Base-by-base conservation (phyloP, 2,797 vertebrate species). In the Hozukius guyotensis region DNA sequence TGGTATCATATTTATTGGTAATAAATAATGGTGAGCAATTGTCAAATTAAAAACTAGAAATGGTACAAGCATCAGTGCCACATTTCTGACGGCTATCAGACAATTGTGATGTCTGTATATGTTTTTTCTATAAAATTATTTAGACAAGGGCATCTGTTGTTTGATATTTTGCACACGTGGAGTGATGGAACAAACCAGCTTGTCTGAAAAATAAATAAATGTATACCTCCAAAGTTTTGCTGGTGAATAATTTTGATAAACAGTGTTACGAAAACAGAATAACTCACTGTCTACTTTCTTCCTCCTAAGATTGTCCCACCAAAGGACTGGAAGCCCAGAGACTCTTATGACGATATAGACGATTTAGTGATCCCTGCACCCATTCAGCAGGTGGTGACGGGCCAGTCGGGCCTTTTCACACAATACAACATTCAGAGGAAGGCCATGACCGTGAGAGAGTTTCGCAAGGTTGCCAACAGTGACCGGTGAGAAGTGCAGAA, bases 371-470 rank as follows among this genome's bases (percentile, higher is more conserved):
- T 99, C 80, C 98, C 98, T 12, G 98, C 98, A 12, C 98, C 98
- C 52, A 99, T 99, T 89, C 97, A 99, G 94, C 98, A 99, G 93
- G 96, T 99, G 81, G 98, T 99, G 79, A 99, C 97, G 0, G 98
- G 98, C 32, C 98, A 99, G 92, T 99, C 98, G 0, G 98, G 98
- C 8, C 97, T 99, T 72, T 99, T 99, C 84, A 98, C 97, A 2
- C 98, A 99, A 81, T 99, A 99, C 91, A 99, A 99, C 93, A 99
- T 99, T 86, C 98, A 99, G 95, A 99, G 98, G 93, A 99, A 99
- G 83, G 92, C 98, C 67, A 98, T 99, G 97, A 96, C 97, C 0
- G 96, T 99, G 24, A 95, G 95, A 60, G 98, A 99, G 88, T 99
- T 99, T 90, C 93, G 98, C 25, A 97, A 96, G 82, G 97, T 97